Conservation (phyloP, 2,797 vertebrate species). For the Momotus momota region DNA sequence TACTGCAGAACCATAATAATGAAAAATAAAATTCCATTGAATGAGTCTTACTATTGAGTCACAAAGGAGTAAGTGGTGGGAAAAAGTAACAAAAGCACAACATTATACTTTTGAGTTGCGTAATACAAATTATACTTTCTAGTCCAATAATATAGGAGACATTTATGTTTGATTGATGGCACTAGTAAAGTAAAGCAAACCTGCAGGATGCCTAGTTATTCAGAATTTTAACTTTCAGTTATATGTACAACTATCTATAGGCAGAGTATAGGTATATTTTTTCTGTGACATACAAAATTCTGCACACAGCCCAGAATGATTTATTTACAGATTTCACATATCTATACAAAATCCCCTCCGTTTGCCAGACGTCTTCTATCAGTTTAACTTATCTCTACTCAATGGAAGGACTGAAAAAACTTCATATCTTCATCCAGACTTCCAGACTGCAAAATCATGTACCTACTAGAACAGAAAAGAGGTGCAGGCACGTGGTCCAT, state of each 20-base stretch:
- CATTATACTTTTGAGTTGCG: not conserved
- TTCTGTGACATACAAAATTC: not conserved
- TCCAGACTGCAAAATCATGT: not conserved
- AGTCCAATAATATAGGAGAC: not conserved
- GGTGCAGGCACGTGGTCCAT: not conserved
- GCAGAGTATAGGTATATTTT: not conserved
- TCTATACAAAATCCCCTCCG: not conserved
- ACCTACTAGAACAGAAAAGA: not conserved
- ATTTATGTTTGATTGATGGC: not conserved
- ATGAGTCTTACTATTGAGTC: not conserved
- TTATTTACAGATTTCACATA: not conserved
- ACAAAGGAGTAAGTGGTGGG: not conserved
- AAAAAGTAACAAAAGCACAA: not conserved
- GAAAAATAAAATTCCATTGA: not conserved
- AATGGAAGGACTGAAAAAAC: not conserved
- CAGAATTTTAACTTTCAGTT: not conserved
- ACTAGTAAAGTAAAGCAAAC: not conserved
- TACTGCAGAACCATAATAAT: not conserved
- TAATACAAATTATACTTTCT: not conserved
- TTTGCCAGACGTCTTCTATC: not conserved
- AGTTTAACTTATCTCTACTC: rapidly evolving
- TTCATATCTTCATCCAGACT: not conserved
- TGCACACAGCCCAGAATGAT: not conserved
- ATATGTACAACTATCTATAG: not conserved
- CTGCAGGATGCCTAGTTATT: not conserved